Evolutionary conservation across 1,140 invertebrate species (phyloP).

Genomic region (Akabosia matsudoensis): DNA sequence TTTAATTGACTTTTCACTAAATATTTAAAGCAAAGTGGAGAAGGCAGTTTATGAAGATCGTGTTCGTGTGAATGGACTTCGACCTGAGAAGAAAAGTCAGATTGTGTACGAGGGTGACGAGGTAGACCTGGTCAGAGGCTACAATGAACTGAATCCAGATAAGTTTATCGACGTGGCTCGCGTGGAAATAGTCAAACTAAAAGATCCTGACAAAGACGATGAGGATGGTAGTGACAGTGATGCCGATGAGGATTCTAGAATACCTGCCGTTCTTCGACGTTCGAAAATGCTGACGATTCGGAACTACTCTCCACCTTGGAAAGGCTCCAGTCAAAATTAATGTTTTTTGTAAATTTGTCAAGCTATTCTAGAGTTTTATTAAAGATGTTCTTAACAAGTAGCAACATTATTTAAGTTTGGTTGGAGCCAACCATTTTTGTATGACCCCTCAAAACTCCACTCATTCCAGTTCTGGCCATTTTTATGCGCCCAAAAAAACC

Average conservation of each 20-base stretch:
- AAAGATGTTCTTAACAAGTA: no score
- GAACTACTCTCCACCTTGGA: constrained; percentile 55
- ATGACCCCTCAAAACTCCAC: constrained; percentile 17
- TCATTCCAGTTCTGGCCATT: not conserved
- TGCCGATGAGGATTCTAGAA: constrained; percentile 42
- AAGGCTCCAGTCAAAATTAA: constrained; percentile 26
- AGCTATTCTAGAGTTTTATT: no score
- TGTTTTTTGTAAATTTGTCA: no score
- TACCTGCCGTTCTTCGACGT: constrained; percentile 57
- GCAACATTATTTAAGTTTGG: not conserved
- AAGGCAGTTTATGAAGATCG: constrained; percentile 64
- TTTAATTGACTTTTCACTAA: constrained; percentile 33
- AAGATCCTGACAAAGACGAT: constrained; percentile 43
- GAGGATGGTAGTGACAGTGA: constrained; percentile 49
- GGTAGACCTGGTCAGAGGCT: constrained; percentile 62
- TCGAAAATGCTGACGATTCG: constrained; percentile 62
- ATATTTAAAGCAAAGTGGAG: constrained; percentile 61
- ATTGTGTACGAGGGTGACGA: constrained; percentile 61
- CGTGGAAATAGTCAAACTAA: constrained; percentile 56
- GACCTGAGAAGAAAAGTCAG: constrained; percentile 63
- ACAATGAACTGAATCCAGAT: constrained; percentile 59
- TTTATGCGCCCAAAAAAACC: constrained; percentile 31
- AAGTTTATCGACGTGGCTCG: constrained; percentile 60
- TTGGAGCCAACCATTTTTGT: not conserved
- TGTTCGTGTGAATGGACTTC: constrained; percentile 64